A percentile compares a stretch with the other conserved stretches of the same genome.
Conservation (phyloP, 1,140 invertebrate species). For the Drosophila elegans region DNA sequence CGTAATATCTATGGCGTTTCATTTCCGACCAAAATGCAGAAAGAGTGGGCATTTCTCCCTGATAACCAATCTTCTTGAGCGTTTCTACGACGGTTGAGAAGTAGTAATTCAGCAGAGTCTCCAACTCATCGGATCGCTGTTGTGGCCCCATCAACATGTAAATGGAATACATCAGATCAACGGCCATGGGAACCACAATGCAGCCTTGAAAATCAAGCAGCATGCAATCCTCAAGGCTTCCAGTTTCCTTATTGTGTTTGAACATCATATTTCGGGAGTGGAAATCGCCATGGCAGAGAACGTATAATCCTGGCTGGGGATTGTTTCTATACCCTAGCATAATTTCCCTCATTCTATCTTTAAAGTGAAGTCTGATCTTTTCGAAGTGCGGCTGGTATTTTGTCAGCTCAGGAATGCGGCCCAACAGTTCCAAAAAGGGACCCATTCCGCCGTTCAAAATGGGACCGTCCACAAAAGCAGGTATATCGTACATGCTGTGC, state of each 20-base stretch:
- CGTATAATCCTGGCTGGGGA: constrained; percentile 35
- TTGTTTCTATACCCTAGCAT: constrained; percentile 47
- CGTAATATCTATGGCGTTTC: constrained; percentile 28
- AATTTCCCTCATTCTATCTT: constrained; percentile 2
- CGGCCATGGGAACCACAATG: constrained; percentile 42
- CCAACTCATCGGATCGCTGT: constrained; percentile 27
- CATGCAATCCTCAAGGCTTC: constrained; percentile 51
- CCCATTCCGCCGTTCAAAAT: constrained; percentile 31
- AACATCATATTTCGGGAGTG: constrained; percentile 71
- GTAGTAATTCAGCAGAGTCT: constrained; percentile 57
- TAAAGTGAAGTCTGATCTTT: constrained; percentile 9
- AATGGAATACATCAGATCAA: constrained; percentile 60
- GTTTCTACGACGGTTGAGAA: constrained; percentile 46
- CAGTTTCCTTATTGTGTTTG: constrained; percentile 40
- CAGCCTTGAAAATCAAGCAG: constrained; percentile 61
- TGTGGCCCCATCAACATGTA: constrained; percentile 58
- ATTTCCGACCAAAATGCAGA: constrained; percentile 38
- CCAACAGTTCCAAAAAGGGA: constrained; percentile 43
- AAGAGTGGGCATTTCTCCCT: constrained; percentile 51
- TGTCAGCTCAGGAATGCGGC: constrained; percentile 30
- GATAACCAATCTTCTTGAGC: constrained; percentile 48
- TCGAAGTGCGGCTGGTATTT: constrained; percentile 56
- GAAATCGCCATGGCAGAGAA: constrained; percentile 64
- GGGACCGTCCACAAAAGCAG: constrained; percentile 18
- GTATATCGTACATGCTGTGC: constrained; percentile 18